Conservation (phyloP, 2,888 invertebrate species). For the Netelia inedita region DNA sequence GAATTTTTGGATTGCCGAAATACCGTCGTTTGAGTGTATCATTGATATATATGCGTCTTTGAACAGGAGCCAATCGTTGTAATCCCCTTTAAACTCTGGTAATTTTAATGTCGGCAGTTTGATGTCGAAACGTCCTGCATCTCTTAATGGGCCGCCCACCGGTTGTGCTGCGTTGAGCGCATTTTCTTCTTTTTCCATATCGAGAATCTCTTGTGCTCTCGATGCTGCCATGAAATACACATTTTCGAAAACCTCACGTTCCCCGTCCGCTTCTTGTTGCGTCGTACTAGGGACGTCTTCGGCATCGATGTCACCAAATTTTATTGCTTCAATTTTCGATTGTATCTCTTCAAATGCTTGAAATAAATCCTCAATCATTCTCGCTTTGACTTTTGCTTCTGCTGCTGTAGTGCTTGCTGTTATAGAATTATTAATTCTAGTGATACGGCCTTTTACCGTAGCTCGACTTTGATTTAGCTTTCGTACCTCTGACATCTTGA, state of each 20-base stretch:
- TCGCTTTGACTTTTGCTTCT: slow-evolving; percentile 33
- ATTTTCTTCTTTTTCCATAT: slow-evolving; percentile 1
- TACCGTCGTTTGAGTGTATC: slow-evolving; percentile 69
- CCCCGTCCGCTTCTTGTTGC: slow-evolving; percentile 42
- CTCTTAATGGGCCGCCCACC: no score
- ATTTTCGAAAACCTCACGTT: slow-evolving; percentile 45
- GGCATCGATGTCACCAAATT: background rate
- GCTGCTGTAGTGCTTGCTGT: slow-evolving; percentile 3
- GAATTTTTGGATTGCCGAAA: slow-evolving; percentile 70
- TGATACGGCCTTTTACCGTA: slow-evolving; percentile 52
- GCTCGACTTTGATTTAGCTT: slow-evolving; percentile 39
- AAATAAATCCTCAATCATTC: slow-evolving; percentile 45
- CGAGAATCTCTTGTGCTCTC: slow-evolving; percentile 25
- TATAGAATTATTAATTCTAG: slow-evolving; percentile 42
- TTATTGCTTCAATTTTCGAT: slow-evolving; percentile 17
- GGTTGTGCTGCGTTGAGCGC: background rate
- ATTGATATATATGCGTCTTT: slow-evolving; percentile 68
- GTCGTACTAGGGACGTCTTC: slow-evolving; percentile 3
- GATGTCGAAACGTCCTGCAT: slow-evolving; percentile 13
- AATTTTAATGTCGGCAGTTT: slow-evolving; percentile 69
- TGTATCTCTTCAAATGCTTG: slow-evolving; percentile 49
- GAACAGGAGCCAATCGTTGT: slow-evolving; percentile 67
- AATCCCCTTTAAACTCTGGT: slow-evolving; percentile 19
- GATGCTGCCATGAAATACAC: slow-evolving; percentile 44
- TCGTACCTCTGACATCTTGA: slow-evolving; percentile 13